Base-by-base conservation (phyloP, 2,113 vertebrate species). In the Eupsittula cactorum region DNA sequence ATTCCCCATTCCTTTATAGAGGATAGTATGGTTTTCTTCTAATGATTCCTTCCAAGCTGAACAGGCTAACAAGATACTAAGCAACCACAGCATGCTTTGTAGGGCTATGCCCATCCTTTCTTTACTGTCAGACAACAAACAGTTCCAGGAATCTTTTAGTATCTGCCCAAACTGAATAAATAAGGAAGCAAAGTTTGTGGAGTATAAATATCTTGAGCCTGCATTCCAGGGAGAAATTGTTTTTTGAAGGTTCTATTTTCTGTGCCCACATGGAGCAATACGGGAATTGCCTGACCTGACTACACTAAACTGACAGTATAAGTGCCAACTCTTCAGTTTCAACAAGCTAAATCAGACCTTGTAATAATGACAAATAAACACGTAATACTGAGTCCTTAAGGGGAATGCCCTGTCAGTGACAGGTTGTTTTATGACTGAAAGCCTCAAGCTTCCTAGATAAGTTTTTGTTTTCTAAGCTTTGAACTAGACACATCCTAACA, bases 81-180 rank as follows among this genome's bases (percentile, higher is more conserved):
- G 57, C 62, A 55, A 50, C 5, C 11, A 42, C 46, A 47, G 10
- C 16, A 11, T 16, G 33, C 29, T 67, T 71, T 47, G n/a, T 10
- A 50, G 42, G 77, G 78, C 62, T 35, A 83, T 2, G 1, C 47
- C 50, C 41, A 65, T 9, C 5, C 18, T 50, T 80, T 55, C 65
- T 50, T 95, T 94, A 92, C 88, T 24, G 57, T 90, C n/a, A 95
- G 83, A 25, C 49, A 94, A 86, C 12, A 82, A 81, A 53, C 81
- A 67, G 50, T 87, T 87, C 79, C 91, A 62, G 86, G 47, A 95
- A 93, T 60, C 80, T 70, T 59, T 21, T 91, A 83, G 70, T 86
- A 53, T 71, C 23, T 24, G n/a, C 79, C 77, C 93, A 91, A 59
- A 65, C 10, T 16, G 75, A 80, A 59, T 16, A 3, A 95, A 70